Evolutionary conservation across 1,140 invertebrate species (phyloP).

Genomic region (Muscidifurax raptorellus): DNA sequence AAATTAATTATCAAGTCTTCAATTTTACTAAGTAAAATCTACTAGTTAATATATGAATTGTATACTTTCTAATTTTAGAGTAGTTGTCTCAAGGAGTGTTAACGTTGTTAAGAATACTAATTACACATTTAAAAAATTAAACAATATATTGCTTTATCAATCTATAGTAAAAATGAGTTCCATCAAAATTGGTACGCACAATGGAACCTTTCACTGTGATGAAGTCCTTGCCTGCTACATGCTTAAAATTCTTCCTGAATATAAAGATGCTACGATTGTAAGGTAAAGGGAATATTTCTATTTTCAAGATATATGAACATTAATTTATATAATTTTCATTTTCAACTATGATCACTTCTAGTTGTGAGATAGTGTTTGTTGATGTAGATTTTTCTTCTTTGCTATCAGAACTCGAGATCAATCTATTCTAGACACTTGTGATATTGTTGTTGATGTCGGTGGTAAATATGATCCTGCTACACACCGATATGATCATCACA

Average conservation of each 20-base stretch:
- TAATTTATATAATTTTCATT: neutral
- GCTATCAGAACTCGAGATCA: constrained; percentile 77
- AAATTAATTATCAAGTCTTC: too few relatives aligned
- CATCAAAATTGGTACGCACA: constrained; percentile 85
- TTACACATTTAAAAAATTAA: constrained; percentile 1
- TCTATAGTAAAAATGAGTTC: constrained; percentile 26
- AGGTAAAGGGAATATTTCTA: constrained; percentile 74
- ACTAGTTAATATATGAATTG: neutral
- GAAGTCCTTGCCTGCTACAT: constrained; percentile 95
- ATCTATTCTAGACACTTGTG: constrained; percentile 86
- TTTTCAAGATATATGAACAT: too few relatives aligned
- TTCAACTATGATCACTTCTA: neutral
- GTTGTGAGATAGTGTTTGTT: neutral
- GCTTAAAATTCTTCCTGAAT: constrained; percentile 88
- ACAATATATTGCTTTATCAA: neutral
- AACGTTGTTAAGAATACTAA: constrained; percentile 16
- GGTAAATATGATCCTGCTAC: constrained; percentile 86
- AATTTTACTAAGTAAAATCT: neutral
- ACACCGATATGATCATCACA: constrained; percentile 96
- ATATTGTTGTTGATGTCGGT: constrained; percentile 98
- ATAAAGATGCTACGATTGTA: constrained; percentile 88
- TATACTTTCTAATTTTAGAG: neutral
- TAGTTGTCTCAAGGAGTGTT: neutral
- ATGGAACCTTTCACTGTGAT: constrained; percentile 95
- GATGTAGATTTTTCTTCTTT: constrained; percentile 12